Percentiles rank a stretch among this genome's conserved stretches.
phyloP scores from a whole-genome alignment of 2,888 invertebrate species.

The Camponotus fellah region DNA sequence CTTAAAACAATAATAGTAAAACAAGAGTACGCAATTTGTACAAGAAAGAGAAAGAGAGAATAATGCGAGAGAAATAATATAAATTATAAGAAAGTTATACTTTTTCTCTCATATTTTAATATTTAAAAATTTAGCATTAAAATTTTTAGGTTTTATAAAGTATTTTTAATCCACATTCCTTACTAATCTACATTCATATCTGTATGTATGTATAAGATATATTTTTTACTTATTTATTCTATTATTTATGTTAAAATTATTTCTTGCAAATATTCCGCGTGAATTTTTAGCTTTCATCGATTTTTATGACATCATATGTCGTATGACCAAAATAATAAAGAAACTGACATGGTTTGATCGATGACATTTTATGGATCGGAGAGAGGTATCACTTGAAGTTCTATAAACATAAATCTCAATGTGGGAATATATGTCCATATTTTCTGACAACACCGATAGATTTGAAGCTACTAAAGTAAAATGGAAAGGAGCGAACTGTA shows the following conservation, averaged over 20 bases:
- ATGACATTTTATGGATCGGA: slow-evolving; percentile 24
- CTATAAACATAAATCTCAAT: slow-evolving; percentile 52
- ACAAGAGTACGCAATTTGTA: background rate
- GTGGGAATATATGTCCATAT: slow-evolving; percentile 32
- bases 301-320: background rate
- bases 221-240: slow-evolving; percentile 1
- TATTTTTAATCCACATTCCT: background rate
- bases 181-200: background rate
- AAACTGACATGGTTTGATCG: slow-evolving; percentile 16
- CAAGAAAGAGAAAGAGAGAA: background rate
- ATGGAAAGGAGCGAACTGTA: slow-evolving; percentile 24
- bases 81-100: slow-evolving; percentile 6
- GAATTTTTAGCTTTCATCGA: background rate
- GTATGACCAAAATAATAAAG: slow-evolving; percentile 4
- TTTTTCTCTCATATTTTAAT: background rate
- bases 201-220: background rate
- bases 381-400: slow-evolving; percentile 29
- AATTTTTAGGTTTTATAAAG: background rate
- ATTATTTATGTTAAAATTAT: background rate
- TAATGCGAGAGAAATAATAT: background rate
- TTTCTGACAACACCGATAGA: slow-evolving; percentile 22
- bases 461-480: slow-evolving; percentile 24
- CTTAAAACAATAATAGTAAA: background rate
- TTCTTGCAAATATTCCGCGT: background rate
- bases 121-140: background rate